phyloP scores from a whole-genome alignment of 2,888 invertebrate genomes.

The Boloria selene region DNA sequence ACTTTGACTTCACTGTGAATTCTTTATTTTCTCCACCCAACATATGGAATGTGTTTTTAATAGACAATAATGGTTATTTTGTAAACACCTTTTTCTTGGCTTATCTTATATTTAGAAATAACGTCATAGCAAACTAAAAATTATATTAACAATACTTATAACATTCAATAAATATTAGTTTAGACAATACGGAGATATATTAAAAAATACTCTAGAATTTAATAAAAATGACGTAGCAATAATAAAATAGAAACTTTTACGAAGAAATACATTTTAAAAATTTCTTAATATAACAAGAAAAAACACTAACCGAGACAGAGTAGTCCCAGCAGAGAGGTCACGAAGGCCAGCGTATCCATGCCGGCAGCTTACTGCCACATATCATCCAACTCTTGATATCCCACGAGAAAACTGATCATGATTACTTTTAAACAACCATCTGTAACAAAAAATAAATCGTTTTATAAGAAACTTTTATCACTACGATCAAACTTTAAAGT shows the following conservation, averaged over 20 bases:
- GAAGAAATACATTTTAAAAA: background rate
- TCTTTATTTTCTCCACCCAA: conserved; percentile 52
- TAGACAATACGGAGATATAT: too few relatives aligned
- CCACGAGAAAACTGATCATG: conserved; percentile 46
- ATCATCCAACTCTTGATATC: conserved; percentile 37
- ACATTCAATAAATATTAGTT: too few relatives aligned
- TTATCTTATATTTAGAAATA: background rate
- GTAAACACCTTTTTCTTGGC: background rate
- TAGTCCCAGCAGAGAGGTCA: conserved; percentile 67
- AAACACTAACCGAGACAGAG: conserved; percentile 63
- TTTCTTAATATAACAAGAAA: background rate
- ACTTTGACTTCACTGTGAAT: conserved; percentile 65
- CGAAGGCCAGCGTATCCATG: conserved; percentile 64
- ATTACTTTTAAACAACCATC: conserved; percentile 55
- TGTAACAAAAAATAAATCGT: conserved; percentile 54
- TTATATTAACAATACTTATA: background rate
- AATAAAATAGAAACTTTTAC: too few relatives aligned
- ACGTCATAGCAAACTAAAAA: background rate
- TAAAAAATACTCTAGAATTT: too few relatives aligned
- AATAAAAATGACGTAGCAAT: too few relatives aligned
- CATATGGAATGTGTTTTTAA: conserved; percentile 43
- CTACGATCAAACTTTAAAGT: background rate
- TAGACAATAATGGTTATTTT: conserved; percentile 24
- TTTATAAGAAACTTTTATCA: background rate
- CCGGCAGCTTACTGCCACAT: conserved; percentile 61